Conservation (phyloP, 1,140 invertebrate species). For the Diachasma alloeum region DNA sequence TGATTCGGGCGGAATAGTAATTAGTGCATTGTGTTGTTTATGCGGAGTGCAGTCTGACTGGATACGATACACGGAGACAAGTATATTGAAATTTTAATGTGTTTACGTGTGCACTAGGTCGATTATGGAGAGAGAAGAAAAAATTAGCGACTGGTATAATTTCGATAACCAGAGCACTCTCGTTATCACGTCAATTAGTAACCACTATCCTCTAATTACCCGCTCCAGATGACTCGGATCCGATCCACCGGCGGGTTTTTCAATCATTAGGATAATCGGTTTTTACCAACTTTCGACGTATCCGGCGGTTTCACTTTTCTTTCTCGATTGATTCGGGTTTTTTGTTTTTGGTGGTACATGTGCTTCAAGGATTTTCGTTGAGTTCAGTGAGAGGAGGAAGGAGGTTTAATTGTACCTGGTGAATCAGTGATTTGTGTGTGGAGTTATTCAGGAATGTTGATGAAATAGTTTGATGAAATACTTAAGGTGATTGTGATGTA, state of each 20-base stretch:
- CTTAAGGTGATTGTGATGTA: conserved; percentile 61
- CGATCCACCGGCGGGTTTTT: neutral
- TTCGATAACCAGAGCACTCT: conserved; percentile 6
- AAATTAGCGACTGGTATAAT: neutral
- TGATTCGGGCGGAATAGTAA: neutral
- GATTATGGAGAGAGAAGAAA: neutral
- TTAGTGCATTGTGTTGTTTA: neutral
- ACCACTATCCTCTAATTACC: neutral
- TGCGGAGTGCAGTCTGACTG: no score
- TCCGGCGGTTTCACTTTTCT: neutral
- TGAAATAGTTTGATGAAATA: conserved; percentile 50
- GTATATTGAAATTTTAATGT: neutral
- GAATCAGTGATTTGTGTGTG: neutral
- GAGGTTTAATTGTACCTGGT: neutral
- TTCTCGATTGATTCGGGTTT: neutral
- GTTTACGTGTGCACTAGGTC: neutral
- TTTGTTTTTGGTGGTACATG: neutral
- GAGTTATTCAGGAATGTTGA: neutral
- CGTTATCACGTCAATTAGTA: conserved; percentile 12
- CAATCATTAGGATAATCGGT: neutral
- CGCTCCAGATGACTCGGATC: neutral
- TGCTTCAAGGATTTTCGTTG: neutral
- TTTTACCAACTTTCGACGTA: neutral
- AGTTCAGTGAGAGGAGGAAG: neutral
- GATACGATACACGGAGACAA: no score